These are phyloP conservation scores for Sterrhoptilus dennistouni DNA, from an alignment of 2,113 vertebrate genomes.

Conservation along the genomic window DNA sequence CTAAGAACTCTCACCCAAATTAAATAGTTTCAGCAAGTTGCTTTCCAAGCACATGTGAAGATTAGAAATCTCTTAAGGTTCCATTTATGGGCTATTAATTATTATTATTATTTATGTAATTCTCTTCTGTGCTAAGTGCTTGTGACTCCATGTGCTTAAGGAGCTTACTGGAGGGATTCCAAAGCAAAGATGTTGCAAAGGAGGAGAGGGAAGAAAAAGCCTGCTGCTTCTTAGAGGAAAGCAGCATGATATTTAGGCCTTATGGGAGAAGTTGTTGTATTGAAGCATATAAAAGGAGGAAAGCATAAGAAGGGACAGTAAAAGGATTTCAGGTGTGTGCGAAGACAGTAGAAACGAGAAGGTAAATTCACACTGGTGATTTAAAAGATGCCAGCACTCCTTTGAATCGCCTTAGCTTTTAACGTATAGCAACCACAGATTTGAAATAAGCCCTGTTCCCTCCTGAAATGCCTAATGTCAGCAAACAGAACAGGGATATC, in stretches of 20 bases:
- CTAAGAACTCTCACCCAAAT: slow-evolving; percentile 39
- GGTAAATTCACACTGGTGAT: neutral
- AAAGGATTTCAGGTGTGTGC: neutral
- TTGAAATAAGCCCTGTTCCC: neutral
- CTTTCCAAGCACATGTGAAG: neutral
- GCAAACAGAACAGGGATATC: neutral
- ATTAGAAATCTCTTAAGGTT: slow-evolving; percentile 8
- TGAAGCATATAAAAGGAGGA: neutral
- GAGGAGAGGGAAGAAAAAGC: neutral
- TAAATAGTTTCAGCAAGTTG: neutral
- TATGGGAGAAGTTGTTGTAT: neutral
- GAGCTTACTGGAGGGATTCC: slow-evolving; percentile 58
- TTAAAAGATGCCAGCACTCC: neutral
- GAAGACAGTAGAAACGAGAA: neutral
- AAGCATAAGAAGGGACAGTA: neutral
- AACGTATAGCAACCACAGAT: neutral
- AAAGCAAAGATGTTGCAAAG: slow-evolving; percentile 21
- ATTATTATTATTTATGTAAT: slow-evolving; percentile 52
- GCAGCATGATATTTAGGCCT: neutral
- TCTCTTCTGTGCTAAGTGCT: slow-evolving; percentile 31
- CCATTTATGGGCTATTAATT: slow-evolving; percentile 14
- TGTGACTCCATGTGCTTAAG: slow-evolving; percentile 29
- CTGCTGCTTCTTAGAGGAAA: neutral
- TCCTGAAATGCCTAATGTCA: neutral
- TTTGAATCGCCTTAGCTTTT: neutral